Conservation (phyloP, 2,797 vertebrate genomes). For the Podarcis lilfordi region DNA sequence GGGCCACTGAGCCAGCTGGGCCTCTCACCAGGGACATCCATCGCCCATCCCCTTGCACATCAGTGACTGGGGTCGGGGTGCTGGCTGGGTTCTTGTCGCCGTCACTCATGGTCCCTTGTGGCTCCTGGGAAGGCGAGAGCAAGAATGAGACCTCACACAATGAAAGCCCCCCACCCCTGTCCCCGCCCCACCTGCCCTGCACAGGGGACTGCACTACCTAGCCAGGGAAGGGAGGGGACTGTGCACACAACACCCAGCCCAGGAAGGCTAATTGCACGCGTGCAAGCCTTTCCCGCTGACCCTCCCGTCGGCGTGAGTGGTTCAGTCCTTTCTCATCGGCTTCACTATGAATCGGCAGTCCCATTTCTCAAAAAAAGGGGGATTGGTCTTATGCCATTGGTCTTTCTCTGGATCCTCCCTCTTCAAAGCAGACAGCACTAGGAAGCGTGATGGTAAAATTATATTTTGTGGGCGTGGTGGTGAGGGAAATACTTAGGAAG, state of each 20-base stretch:
- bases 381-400: not conserved
- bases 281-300: not conserved
- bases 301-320: constrained; percentile 21
- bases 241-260: not conserved
- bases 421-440: not conserved
- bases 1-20: not conserved
- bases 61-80: constrained; percentile 83
- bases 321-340: not conserved
- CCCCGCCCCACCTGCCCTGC: not conserved
- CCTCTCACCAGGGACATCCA: constrained; percentile 90
- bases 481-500: not conserved
- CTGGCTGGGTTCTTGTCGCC: constrained; percentile 87
- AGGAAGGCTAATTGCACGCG: too few relatives aligned
- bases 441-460: not conserved
- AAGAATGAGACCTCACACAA: not conserved
- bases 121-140: not conserved
- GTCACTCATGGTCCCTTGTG: constrained; percentile 79
- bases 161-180: not conserved
- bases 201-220: not conserved
- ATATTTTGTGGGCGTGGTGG: not conserved
- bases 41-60: constrained; percentile 83
- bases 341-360: not conserved
- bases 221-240: not conserved
- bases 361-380: not conserved
- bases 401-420: too few relatives aligned